phyloP scores from a whole-genome alignment of 1,140 invertebrate species.

The Lepidurus apus region DNA sequence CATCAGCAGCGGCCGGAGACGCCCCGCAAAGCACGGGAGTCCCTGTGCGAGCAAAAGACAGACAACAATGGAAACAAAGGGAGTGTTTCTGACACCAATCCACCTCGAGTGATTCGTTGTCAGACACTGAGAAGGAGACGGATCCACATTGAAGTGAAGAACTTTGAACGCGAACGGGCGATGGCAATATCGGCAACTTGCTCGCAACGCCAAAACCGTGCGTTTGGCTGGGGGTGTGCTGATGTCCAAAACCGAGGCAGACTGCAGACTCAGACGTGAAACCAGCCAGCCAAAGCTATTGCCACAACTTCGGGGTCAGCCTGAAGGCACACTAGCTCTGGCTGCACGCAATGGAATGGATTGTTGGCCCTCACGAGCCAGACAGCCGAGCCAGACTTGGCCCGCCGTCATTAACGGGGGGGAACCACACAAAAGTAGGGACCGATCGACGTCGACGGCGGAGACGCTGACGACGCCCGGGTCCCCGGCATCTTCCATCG shows the following conservation, averaged over 20 bases:
- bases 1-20: background rate
- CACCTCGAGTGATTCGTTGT: slow-evolving; percentile 18
- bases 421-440: background rate
- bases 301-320: slow-evolving; percentile 13
- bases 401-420: background rate
- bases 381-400: background rate
- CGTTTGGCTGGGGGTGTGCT: background rate
- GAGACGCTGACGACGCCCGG: slow-evolving; percentile 4
- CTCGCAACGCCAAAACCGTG: background rate
- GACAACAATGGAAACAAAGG: slow-evolving; percentile 18
- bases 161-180: background rate
- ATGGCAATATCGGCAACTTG: slow-evolving; percentile 4
- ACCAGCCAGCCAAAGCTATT: background rate
- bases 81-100: slow-evolving; percentile 12
- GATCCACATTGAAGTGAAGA: background rate
- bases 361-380: background rate
- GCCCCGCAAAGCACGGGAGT: slow-evolving; percentile 6
- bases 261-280: slow-evolving; percentile 12
- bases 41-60: background rate
- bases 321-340: slow-evolving; percentile 1
- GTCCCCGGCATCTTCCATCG: background rate
- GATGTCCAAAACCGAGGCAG: background rate
- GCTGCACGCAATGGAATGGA: background rate
- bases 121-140: slow-evolving; percentile 7
- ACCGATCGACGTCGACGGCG: background rate